Conservation (phyloP, 1,140 invertebrate species). For the Aphaenogaster floridana region DNA sequence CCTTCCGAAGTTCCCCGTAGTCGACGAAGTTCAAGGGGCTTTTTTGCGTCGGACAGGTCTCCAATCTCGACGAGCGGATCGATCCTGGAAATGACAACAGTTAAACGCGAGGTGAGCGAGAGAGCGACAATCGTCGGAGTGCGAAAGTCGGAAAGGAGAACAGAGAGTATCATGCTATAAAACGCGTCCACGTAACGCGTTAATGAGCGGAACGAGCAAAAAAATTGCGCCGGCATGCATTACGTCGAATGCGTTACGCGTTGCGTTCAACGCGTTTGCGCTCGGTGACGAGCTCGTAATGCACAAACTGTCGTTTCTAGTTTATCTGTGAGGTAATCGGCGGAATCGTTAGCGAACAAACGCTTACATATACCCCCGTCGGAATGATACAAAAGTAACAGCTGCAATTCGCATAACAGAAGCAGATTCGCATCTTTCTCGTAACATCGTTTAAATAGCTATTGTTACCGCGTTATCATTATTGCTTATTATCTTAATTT, state of each 20-base stretch:
- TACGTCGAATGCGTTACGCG: conserved; percentile 26
- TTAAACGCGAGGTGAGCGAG: not conserved
- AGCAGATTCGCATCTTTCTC: not conserved
- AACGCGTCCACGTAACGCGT: conserved; percentile 38
- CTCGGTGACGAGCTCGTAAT: conserved; percentile 24
- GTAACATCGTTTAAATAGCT: not conserved
- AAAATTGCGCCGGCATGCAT: conserved; percentile 16
- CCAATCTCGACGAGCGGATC: conserved; percentile 20
- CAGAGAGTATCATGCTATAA: not conserved
- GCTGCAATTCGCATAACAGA: not conserved
- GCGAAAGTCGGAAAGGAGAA: not conserved
- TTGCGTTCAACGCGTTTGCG: conserved; percentile 4
- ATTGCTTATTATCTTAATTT: conserved; percentile 3
- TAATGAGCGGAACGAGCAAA: conserved; percentile 33
- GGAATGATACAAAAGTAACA: not conserved
- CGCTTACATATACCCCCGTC: conserved; percentile 1
- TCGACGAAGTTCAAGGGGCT: conserved; percentile 23
- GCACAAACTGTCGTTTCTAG: conserved; percentile 20
- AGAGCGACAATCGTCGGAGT: not conserved
- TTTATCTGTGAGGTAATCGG: conserved; percentile 36
- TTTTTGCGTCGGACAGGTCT: conserved; percentile 13
- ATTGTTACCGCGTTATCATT: not conserved
- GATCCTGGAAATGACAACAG: conserved; percentile 50
- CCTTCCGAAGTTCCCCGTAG: not conserved
- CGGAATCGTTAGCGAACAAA: conserved; percentile 38